Conservation (phyloP, 2,113 vertebrate species). For the Elaphurus davidianus region DNA sequence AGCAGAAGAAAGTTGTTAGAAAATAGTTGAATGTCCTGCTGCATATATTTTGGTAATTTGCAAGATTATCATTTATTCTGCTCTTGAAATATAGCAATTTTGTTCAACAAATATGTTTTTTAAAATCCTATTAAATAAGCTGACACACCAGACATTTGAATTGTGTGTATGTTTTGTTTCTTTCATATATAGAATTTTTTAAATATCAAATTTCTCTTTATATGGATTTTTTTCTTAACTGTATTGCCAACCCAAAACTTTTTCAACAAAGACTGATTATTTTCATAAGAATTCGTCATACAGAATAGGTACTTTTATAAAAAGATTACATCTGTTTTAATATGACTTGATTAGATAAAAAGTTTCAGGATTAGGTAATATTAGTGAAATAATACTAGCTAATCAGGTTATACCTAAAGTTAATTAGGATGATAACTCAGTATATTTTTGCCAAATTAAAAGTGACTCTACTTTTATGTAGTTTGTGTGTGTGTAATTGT, state of each 20-base stretch:
- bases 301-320: neutral
- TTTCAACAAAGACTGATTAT: neutral
- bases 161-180: neutral
- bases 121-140: neutral
- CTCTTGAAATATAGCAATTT: neutral
- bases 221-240: neutral
- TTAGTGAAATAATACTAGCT: neutral
- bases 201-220: neutral
- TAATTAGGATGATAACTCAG: neutral
- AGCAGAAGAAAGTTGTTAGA: neutral
- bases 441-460: constrained; percentile 2
- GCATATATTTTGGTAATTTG: neutral
- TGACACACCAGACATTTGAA: neutral
- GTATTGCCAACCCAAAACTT: neutral
- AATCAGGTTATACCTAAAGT: neutral
- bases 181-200: neutral
- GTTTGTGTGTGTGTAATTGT: neutral
- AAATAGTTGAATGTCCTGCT: neutral
- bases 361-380: neutral
- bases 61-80: neutral
- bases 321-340: neutral
- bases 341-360: constrained; percentile 3
- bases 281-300: neutral
- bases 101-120: neutral
- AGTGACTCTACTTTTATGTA: neutral